phyloP scores from a whole-genome alignment of 2,113 vertebrate genomes.

The Balaenoptera acutorostrata region DNA sequence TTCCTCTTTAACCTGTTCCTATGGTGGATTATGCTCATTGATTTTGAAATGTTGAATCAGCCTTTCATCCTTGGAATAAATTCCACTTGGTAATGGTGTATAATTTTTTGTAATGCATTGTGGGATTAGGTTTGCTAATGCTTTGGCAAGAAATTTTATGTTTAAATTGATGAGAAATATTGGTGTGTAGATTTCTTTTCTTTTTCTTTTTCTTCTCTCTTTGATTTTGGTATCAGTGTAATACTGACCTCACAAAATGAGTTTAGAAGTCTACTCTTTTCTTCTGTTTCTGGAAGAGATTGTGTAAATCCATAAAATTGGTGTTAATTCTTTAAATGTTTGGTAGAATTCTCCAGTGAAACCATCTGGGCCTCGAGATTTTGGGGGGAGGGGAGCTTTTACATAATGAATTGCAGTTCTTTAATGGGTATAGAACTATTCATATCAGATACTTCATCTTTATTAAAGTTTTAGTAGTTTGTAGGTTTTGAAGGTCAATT shows the following conservation, averaged over 20 bases:
- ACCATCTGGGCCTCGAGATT: background rate
- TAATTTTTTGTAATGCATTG: background rate
- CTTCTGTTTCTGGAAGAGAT: background rate
- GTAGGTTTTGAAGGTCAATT: background rate
- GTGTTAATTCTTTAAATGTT: background rate
- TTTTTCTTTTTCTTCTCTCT: background rate
- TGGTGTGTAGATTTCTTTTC: background rate
- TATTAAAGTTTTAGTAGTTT: background rate
- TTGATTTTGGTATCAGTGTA: background rate
- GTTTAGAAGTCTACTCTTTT: background rate
- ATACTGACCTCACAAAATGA: background rate
- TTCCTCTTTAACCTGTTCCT: background rate
- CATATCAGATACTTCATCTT: background rate
- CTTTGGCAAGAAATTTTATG: background rate
- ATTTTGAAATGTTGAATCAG: background rate
- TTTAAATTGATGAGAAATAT: background rate
- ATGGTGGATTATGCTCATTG: background rate
- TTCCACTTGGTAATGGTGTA: background rate
- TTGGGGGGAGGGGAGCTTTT: background rate
- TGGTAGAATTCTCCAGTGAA: background rate
- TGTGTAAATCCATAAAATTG: background rate
- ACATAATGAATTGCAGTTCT: background rate
- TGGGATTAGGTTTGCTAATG: background rate
- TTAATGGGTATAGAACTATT: background rate
- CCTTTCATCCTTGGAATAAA: background rate